Conservation (phyloP, 1,140 invertebrate species). For the Tetranychus urticae region DNA sequence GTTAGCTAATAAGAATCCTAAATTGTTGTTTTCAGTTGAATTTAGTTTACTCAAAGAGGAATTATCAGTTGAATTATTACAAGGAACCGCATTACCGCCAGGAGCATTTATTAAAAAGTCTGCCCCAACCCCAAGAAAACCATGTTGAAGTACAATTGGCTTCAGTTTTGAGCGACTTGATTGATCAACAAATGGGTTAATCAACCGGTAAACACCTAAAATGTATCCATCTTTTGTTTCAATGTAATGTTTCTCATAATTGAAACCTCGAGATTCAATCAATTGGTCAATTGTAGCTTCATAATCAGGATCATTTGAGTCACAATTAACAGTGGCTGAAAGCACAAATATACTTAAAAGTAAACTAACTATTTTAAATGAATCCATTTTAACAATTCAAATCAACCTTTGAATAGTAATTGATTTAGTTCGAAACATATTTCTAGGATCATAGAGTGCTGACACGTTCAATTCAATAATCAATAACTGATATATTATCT, state of each 20-base stretch:
- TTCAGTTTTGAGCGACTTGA: neutral
- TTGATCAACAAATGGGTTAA: constrained; percentile 1
- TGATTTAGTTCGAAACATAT: too few relatives aligned
- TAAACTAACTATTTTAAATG: too few relatives aligned
- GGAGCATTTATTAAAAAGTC: neutral
- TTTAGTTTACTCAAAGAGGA: too few relatives aligned
- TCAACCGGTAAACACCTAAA: constrained; percentile 1
- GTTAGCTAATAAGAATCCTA: constrained; percentile 16
- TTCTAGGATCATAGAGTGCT: too few relatives aligned
- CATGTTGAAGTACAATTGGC: constrained; percentile 41
- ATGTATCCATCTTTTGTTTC: constrained; percentile 6
- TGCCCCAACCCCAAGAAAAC: constrained; percentile 40
- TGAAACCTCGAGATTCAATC: constrained; percentile 7
- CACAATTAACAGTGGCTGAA: too few relatives aligned
- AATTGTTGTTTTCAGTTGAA: neutral
- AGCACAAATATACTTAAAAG: too few relatives aligned
- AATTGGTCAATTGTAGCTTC: neutral
- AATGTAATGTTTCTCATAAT: constrained; percentile 4
- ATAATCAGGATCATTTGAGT: neutral
- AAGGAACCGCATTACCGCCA: neutral
- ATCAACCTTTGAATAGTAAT: too few relatives aligned
- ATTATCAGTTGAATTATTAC: neutral
- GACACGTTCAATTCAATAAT: too few relatives aligned
- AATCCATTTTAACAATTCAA: too few relatives aligned
- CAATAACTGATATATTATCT: too few relatives aligned